These are phyloP conservation scores for Lithophane leautieri DNA, from an alignment of 2,888 invertebrate genomes.

Conservation along the genomic window DNA sequence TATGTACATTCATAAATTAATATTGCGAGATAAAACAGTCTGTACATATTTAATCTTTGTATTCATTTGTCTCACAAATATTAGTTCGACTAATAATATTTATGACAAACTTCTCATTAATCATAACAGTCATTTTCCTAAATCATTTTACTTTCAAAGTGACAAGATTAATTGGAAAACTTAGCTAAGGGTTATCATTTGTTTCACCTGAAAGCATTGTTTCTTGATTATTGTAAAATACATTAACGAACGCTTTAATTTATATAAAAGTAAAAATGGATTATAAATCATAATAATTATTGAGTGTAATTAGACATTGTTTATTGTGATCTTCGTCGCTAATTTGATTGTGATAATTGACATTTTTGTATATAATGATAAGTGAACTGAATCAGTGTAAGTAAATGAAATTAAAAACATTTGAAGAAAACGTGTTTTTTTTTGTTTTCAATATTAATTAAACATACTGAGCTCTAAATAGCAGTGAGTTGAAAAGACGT, in stretches of 20 bases:
- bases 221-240: constrained; percentile 69
- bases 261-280: constrained; percentile 68
- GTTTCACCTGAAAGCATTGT: constrained; percentile 58
- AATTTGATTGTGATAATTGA: constrained; percentile 87
- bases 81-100: constrained; percentile 49
- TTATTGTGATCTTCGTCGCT: constrained; percentile 80
- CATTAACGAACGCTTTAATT: constrained; percentile 60
- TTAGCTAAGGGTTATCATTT: constrained; percentile 58
- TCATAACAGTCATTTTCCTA: constrained; percentile 51
- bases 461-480: neutral
- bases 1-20: constrained; percentile 10
- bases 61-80: constrained; percentile 48
- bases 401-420: constrained; percentile 78
- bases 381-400: constrained; percentile 84
- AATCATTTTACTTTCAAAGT: constrained; percentile 63
- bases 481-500: neutral
- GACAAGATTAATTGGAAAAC: constrained; percentile 66
- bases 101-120: constrained; percentile 54
- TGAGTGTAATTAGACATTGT: constrained; percentile 80
- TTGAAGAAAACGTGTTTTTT: constrained; percentile 37
- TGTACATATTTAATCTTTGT: constrained; percentile 46
- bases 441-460: neutral
- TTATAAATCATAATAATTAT: constrained; percentile 77
- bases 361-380: constrained; percentile 84
- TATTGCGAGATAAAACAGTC: constrained; percentile 17